Conservation (phyloP, 2,113 vertebrate genomes). For the Tringa solitaria region DNA sequence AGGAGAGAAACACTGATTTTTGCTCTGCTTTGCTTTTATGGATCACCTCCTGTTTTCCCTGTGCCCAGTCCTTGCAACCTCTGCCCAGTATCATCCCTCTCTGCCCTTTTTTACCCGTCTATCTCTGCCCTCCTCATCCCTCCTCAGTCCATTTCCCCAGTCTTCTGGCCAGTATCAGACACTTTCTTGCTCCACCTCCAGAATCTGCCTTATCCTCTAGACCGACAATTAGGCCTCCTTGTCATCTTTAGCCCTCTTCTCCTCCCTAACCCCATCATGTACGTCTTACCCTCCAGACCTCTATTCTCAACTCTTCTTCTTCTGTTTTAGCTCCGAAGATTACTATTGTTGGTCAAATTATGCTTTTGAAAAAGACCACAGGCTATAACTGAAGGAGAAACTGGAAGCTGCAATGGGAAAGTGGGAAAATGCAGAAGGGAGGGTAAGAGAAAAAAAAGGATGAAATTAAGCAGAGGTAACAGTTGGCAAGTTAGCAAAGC, state of each 20-base stretch:
- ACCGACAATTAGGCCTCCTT: background rate
- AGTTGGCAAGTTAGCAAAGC: background rate
- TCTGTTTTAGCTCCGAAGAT: background rate
- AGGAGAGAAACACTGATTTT: background rate
- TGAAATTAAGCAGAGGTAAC: background rate
- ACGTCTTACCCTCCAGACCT: background rate
- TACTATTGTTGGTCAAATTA: background rate
- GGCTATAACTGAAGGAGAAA: background rate
- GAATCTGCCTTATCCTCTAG: background rate
- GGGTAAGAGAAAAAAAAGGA: background rate
- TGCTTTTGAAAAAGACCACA: background rate
- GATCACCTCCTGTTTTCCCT: background rate
- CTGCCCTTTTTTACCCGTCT: too few relatives aligned
- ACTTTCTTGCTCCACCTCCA: background rate
- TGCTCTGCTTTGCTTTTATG: background rate
- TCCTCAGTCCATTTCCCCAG: background rate
- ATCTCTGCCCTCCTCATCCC: background rate
- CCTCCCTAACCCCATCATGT: background rate
- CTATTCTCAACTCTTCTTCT: background rate
- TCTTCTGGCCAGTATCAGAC: background rate
- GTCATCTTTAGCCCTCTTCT: background rate
- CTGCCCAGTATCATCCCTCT: background rate
- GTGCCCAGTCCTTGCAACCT: background rate
- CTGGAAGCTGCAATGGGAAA: background rate
- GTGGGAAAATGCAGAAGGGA: background rate